phyloP scores from a whole-genome alignment of 2,113 vertebrate species.

The Bucco capensis region DNA sequence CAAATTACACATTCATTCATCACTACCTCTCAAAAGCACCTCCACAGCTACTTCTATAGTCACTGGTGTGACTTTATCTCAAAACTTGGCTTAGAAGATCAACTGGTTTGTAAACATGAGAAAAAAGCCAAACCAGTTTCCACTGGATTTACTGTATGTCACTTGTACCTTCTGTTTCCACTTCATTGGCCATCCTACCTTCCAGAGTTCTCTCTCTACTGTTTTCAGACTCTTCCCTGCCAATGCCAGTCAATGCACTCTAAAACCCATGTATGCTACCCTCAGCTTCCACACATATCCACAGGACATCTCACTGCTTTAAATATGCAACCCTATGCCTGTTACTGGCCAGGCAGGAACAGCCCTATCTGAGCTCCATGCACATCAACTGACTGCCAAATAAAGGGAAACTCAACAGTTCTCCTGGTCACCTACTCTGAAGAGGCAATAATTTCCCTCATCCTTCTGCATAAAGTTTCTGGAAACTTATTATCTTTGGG shows the following conservation, averaged over 20 bases:
- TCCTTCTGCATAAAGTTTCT: background rate
- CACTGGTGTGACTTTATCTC: too few species aligned
- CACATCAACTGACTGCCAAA: background rate
- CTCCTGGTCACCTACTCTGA: background rate
- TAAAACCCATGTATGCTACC: rapidly evolving
- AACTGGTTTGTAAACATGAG: background rate
- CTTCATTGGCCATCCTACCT: background rate
- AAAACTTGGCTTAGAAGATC: background rate
- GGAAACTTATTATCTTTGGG: background rate
- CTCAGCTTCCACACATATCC: background rate
- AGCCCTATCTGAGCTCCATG: background rate
- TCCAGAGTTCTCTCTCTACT: background rate
- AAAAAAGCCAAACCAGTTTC: background rate
- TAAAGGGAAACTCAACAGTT: background rate
- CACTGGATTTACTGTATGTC: background rate
- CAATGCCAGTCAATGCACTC: background rate
- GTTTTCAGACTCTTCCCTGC: background rate
- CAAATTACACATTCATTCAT: background rate
- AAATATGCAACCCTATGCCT: background rate
- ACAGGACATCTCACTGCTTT: background rate
- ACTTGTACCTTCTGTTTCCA: background rate
- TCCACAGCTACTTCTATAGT: too few species aligned
- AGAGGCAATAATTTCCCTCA: background rate
- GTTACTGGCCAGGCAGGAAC: background rate
- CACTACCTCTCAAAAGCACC: background rate